phyloP scores from a whole-genome alignment of 2,888 invertebrate genomes.

The Trisateles emortualis region DNA sequence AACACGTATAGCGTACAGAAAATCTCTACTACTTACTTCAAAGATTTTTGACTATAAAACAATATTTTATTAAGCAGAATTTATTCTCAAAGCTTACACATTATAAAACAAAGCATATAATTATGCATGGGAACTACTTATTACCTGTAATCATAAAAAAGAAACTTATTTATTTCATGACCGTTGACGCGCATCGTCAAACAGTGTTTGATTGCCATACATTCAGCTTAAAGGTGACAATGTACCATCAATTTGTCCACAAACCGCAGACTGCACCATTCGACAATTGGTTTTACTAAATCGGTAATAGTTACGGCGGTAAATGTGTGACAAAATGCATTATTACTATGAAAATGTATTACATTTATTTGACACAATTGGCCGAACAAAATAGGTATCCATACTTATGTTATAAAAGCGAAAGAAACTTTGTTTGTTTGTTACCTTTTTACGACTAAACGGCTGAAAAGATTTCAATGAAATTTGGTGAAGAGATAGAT shows the following conservation, averaged over 20 bases:
- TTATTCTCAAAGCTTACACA: too few species aligned
- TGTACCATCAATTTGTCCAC: constrained; percentile 43
- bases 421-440: too few species aligned
- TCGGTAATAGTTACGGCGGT: constrained; percentile 40
- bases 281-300: constrained; percentile 46
- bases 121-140: too few species aligned
- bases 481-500: too few species aligned
- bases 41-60: too few species aligned
- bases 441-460: too few species aligned
- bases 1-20: too few species aligned
- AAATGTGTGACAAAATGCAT: constrained; percentile 40
- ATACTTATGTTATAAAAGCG: too few species aligned
- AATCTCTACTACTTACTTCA: too few species aligned
- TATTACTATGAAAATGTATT: constrained; percentile 28
- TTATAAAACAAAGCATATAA: too few species aligned
- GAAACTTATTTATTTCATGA: constrained; percentile 13
- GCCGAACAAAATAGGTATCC: constrained; percentile 9
- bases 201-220: constrained; percentile 30
- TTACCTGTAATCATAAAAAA: constrained; percentile 7
- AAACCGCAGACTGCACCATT: constrained; percentile 41
- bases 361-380: constrained; percentile 17
- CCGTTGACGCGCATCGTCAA: constrained; percentile 3
- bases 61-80: too few species aligned
- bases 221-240: constrained; percentile 34
- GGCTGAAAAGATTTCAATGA: too few species aligned